Conservation (phyloP, 2,888 invertebrate genomes). For the Lathronympha strigana region DNA sequence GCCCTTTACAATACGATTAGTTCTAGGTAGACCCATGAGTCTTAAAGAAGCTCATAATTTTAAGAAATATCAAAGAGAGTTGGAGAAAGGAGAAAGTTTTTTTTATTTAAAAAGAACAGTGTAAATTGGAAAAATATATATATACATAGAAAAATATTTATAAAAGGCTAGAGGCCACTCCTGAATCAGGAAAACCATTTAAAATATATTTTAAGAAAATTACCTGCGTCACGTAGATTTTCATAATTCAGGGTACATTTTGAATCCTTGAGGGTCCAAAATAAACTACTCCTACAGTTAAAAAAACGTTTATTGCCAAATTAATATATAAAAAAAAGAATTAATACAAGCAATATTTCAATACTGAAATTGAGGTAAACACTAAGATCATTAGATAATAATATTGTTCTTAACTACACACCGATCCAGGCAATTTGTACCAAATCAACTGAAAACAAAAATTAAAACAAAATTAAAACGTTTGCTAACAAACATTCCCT, state of each 20-base stretch:
- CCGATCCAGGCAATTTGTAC: slow-evolving; percentile 75
- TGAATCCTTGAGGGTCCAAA: neutral
- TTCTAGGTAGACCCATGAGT: too few species aligned
- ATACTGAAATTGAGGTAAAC: slow-evolving; percentile 35
- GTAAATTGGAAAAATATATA: neutral
- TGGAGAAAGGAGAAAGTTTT: too few species aligned
- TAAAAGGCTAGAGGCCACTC: neutral
- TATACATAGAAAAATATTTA: neutral
- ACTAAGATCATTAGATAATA: slow-evolving; percentile 11
- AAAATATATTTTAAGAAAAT: slow-evolving; percentile 30
- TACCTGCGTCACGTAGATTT: slow-evolving; percentile 40
- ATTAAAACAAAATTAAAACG: slow-evolving; percentile 61
- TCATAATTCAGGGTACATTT: neutral
- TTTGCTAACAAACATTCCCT: slow-evolving; percentile 26
- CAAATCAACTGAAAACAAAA: slow-evolving; percentile 81
- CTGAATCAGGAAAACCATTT: slow-evolving; percentile 15
- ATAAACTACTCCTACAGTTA: slow-evolving; percentile 37
- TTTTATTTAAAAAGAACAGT: neutral
- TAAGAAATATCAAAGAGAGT: too few species aligned
- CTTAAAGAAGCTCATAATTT: too few species aligned
- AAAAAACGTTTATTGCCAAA: slow-evolving; percentile 61
- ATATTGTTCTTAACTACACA: slow-evolving; percentile 64
- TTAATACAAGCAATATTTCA: slow-evolving; percentile 47
- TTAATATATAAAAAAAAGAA: slow-evolving; percentile 47
- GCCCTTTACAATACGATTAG: too few species aligned